Percentiles rank a stretch among this genome's conserved stretches.
Evolutionary conservation across 2,797 vertebrate genomes (phyloP).

Genomic region (Odontamblyopus rebecca): DNA sequence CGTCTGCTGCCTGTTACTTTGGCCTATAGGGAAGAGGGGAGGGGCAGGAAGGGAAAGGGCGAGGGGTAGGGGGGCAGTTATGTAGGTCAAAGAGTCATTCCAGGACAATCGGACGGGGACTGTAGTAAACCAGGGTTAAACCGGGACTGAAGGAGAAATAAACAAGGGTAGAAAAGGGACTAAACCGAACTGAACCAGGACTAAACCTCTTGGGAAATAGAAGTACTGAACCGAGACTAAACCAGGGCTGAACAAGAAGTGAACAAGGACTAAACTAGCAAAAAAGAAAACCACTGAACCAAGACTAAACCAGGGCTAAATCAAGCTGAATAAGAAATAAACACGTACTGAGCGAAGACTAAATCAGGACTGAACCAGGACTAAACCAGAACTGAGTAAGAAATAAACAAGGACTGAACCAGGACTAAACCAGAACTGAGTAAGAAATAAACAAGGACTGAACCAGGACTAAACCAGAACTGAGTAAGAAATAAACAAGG

Average conservation of each 20-base stretch:
- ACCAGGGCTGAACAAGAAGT: background rate
- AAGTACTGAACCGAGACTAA: too few relatives aligned
- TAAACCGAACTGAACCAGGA: background rate
- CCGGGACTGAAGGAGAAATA: background rate
- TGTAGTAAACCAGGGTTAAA: background rate
- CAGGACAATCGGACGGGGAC: slow-evolving; percentile 35
- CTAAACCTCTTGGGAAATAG: too few relatives aligned
- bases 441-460: too few relatives aligned
- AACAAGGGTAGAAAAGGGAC: background rate
- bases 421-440: too few relatives aligned
- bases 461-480: too few relatives aligned
- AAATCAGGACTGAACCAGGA: too few relatives aligned
- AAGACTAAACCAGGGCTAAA: background rate
- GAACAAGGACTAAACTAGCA: background rate
- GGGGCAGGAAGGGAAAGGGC: background rate
- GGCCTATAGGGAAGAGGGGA: slow-evolving; percentile 5
- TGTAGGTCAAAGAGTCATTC: slow-evolving; percentile 49
- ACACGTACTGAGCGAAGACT: too few relatives aligned
- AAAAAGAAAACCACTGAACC: background rate
- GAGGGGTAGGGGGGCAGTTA: slow-evolving; percentile 20
- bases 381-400: too few relatives aligned
- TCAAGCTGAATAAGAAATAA: background rate
- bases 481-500: too few relatives aligned
- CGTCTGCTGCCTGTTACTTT: slow-evolving; percentile 8
- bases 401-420: background rate